Conservation (phyloP, 2,113 vertebrate genomes). For the Promerops cafer region DNA sequence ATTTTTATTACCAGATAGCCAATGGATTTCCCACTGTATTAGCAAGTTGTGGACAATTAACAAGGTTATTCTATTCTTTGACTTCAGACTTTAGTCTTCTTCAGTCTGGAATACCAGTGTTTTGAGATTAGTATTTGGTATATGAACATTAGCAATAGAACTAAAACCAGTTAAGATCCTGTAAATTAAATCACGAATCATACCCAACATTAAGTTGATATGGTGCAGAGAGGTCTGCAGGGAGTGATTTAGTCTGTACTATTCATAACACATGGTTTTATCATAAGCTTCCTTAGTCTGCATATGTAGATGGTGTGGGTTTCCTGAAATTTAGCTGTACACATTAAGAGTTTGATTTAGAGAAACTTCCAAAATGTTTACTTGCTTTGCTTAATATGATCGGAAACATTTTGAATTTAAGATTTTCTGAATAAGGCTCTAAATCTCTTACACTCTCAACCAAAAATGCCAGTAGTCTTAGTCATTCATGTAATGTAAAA, state of each 20-base stretch:
- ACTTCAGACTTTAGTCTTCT: not conserved
- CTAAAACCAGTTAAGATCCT: not conserved
- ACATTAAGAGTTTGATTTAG: not conserved
- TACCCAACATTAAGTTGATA: not conserved
- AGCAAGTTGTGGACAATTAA: not conserved
- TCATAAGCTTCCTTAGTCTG: not conserved
- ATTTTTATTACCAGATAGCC: not conserved
- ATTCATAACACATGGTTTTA: not conserved
- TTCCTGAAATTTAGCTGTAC: not conserved
- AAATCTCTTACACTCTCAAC: not conserved
- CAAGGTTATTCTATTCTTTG: not conserved
- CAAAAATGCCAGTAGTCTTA: not conserved
- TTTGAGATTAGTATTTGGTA: not conserved
- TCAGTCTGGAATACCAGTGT: not conserved
- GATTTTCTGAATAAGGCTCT: not conserved
- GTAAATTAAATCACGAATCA: not conserved
- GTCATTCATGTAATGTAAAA: not conserved
- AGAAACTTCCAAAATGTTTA: not conserved
- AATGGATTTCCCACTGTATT: not conserved
- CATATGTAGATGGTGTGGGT: not conserved
- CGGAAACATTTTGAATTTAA: not conserved
- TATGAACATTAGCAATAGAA: not conserved
- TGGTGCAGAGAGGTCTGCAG: not conserved
- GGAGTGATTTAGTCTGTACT: not conserved
- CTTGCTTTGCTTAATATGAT: not conserved